Conservation (phyloP, 1,140 invertebrate genomes). For the Scaptomyza hsui region DNA sequence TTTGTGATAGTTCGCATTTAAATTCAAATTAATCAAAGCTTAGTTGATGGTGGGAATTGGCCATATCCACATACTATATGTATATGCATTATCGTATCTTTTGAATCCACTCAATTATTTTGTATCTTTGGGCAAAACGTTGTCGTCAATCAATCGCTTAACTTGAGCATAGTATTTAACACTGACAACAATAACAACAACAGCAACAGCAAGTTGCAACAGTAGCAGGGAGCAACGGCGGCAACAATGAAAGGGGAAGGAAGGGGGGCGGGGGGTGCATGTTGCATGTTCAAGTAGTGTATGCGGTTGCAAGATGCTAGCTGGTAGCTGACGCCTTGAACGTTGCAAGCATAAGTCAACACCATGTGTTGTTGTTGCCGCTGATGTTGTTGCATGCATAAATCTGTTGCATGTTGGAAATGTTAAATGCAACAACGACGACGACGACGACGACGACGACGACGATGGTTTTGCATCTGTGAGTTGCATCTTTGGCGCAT, state of each 20-base stretch:
- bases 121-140: constrained; percentile 4
- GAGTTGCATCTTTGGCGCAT: constrained; percentile 60
- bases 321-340: constrained; percentile 38
- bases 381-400: constrained; percentile 66
- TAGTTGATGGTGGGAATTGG: not conserved
- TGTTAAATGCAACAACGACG: constrained; percentile 60
- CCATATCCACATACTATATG: not conserved
- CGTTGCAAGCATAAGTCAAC: constrained; percentile 70
- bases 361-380: constrained; percentile 57
- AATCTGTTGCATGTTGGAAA: constrained; percentile 80
- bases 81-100: not conserved
- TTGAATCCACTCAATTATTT: not conserved
- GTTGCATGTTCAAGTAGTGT: constrained; percentile 73
- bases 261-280: not conserved
- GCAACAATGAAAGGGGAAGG: constrained; percentile 52
- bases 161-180: constrained; percentile 20
- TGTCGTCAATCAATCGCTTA: not conserved
- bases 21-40: not conserved
- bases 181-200: not conserved
- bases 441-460: constrained; percentile 32
- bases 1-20: not conserved
- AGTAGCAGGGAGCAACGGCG: constrained; percentile 21
- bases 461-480: constrained; percentile 59
- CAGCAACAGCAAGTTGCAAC: constrained; percentile 15
- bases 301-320: constrained; percentile 30